Conservation (phyloP, 92 coral and sea anemone species). For the Umimayanthus kanabou region DNA sequence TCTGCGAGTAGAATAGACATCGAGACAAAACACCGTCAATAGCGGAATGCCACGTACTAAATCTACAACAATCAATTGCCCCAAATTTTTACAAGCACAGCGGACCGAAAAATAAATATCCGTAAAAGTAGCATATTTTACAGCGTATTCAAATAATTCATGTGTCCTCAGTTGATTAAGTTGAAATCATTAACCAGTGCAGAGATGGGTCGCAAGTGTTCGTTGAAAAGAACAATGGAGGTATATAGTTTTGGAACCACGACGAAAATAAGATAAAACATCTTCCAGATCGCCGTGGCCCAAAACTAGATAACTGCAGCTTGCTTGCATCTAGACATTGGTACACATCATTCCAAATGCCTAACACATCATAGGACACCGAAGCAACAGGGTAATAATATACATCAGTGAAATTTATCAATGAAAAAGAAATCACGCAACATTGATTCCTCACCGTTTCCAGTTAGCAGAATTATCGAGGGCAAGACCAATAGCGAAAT, state of each 20-base stretch:
- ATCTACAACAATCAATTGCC: conserved; percentile 28
- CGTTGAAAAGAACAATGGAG: conserved; percentile 50
- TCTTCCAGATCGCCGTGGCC: conserved; percentile 33
- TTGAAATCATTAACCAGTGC: conserved; percentile 66
- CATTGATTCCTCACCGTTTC: conserved; percentile 77
- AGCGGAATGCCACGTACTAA: conserved; percentile 81
- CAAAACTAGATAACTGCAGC: conserved; percentile 45
- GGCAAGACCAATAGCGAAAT: conserved; percentile 86
- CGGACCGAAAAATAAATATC: neutral
- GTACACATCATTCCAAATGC: conserved; percentile 99
- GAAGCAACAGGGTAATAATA: neutral
- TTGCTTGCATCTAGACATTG: conserved; percentile 56
- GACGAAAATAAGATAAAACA: conserved; percentile 65
- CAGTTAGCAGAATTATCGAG: conserved; percentile 76
- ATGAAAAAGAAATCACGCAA: conserved; percentile 58
- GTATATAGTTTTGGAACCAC: conserved; percentile 50
- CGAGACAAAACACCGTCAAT: conserved; percentile 52
- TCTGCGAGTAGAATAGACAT: conserved; percentile 38
- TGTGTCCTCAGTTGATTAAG: conserved; percentile 61
- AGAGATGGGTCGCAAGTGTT: conserved; percentile 54
- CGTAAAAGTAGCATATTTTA: neutral
- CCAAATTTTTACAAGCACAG: conserved; percentile 15
- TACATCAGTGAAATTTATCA: conserved; percentile 30
- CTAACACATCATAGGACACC: conserved; percentile 96
- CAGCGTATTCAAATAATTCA: neutral